Conservation (phyloP, 2,888 invertebrate genomes). For the Chrysolina haemoptera region DNA sequence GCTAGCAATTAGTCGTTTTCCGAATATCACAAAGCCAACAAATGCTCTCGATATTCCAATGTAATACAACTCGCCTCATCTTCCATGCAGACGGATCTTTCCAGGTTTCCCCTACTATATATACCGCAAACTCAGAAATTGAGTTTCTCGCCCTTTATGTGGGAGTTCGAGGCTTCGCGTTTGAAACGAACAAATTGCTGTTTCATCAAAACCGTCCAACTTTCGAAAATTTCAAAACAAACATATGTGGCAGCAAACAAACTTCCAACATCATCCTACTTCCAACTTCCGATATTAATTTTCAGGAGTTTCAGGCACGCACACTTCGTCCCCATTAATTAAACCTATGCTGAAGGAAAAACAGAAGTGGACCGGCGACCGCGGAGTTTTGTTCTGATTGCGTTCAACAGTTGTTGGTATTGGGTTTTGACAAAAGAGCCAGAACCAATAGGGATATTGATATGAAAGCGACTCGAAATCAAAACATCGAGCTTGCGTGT, state of each 20-base stretch:
- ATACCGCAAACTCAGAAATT: conserved; percentile 4
- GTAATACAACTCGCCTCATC: not conserved
- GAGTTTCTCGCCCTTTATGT: conserved; percentile 9
- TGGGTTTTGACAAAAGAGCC: not conserved
- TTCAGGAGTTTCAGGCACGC: conserved; percentile 12
- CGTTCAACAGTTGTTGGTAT: too few relatives aligned
- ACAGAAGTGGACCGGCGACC: not conserved
- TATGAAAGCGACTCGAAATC: too few relatives aligned
- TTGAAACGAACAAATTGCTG: conserved; percentile 13
- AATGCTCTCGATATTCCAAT: not conserved
- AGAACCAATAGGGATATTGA: not conserved
- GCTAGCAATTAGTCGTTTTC: too few relatives aligned
- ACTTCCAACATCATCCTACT: conserved; percentile 13
- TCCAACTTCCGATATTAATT: conserved; percentile 16
- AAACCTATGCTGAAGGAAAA: conserved; percentile 8
- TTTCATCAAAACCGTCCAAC: conserved; percentile 17
- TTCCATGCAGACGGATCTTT: not conserved
- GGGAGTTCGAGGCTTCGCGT: conserved; percentile 5
- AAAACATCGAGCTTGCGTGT: too few relatives aligned
- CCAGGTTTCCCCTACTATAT: not conserved
- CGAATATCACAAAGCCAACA: too few relatives aligned
- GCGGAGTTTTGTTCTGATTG: not conserved
- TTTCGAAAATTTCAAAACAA: conserved; percentile 15
- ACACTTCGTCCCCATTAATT: conserved; percentile 3
- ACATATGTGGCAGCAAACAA: conserved; percentile 22